A percentile compares a stretch with the other conserved stretches of the same genome.
These are phyloP conservation scores for Leptinotarsa lineolata DNA, from an alignment of 1,140 invertebrate species.

Conservation along the genomic window DNA sequence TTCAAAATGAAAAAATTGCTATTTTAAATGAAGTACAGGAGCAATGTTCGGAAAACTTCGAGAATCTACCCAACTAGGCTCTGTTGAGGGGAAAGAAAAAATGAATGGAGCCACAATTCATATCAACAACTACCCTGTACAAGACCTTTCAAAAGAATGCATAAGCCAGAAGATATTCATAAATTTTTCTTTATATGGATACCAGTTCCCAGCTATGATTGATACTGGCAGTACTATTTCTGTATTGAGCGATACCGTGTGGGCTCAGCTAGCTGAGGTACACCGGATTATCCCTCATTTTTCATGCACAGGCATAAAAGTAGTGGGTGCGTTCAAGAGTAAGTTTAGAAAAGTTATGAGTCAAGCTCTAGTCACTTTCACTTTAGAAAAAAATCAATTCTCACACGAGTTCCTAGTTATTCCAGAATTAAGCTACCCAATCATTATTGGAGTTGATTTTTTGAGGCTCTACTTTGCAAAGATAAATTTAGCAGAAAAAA, in stretches of 20 bases:
- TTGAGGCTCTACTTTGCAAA: not conserved
- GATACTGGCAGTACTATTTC: not conserved
- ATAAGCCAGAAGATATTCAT: not conserved
- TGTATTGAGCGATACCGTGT: not conserved
- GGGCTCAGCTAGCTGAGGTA: not conserved
- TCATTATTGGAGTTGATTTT: not conserved
- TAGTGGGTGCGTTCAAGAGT: not conserved
- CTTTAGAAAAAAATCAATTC: not conserved
- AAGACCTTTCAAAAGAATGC: not conserved
- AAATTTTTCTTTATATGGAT: not conserved
- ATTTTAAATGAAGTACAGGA: too few species aligned
- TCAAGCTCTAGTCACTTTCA: not conserved
- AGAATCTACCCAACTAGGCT: too few species aligned
- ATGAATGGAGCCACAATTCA: not conserved
- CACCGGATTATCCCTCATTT: not conserved
- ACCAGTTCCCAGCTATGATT: not conserved
- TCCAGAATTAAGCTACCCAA: not conserved
- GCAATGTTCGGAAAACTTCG: too few species aligned
- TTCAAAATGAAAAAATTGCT: too few species aligned
- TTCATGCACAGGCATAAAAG: not conserved
- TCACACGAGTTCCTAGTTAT: not conserved
- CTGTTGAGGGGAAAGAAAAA: too few species aligned
- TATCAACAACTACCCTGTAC: not conserved
- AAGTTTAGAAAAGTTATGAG: not conserved
- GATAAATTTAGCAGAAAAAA: not conserved